Base-by-base conservation (phyloP, 1,140 invertebrate genomes). In the Drosophila nasuta region DNA sequence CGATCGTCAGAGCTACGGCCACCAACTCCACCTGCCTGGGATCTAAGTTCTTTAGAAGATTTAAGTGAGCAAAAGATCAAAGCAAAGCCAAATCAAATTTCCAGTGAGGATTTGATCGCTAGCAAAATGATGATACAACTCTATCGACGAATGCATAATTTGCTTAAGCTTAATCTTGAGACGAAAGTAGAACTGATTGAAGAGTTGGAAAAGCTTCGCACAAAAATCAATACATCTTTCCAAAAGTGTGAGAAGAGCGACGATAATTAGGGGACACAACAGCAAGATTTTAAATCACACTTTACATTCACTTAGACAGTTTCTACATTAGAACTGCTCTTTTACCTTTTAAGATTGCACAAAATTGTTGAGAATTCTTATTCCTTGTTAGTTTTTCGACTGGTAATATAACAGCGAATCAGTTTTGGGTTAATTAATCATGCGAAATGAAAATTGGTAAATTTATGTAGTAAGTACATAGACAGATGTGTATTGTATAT, bases 401-500 rank as follows among this genome's bases (percentile, higher is more conserved):
- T 43, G n/a, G 41, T 43, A 4, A n/a, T 43, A n/a, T 13, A n/a
- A 43, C n/a, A 43, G 41, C 41, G 11, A 43, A 43, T 43, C n/a
- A 43, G n/a, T 1, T n/a, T 43, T 13, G 11, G n/a, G n/a, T 43
- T 43, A 10, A 38, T 38, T 13, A 13, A 43, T n/a, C 41, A 43
- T 43, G 41, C 41, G 41, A 43, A n/a, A 4, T 3, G 20, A 25
- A 43, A 43, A 38, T 17, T 7, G 5, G 11, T 57, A 25, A 25
- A 25, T 20, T 11, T 15, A 57, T 41, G 28, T 56, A 13, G 6
- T 38, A 10, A 35, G 30, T 57, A 20, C 17, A 11, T 41, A 48
- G 17, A 17, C 0, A 38, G 7, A 38, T 52, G 17, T 52, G 17
- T 63, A 35, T 38, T 51, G 48, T 51, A 30, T 63, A 35, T 60